Evolutionary conservation across 2,113 vertebrate genomes (phyloP).

Genomic region (Athene noctua): DNA sequence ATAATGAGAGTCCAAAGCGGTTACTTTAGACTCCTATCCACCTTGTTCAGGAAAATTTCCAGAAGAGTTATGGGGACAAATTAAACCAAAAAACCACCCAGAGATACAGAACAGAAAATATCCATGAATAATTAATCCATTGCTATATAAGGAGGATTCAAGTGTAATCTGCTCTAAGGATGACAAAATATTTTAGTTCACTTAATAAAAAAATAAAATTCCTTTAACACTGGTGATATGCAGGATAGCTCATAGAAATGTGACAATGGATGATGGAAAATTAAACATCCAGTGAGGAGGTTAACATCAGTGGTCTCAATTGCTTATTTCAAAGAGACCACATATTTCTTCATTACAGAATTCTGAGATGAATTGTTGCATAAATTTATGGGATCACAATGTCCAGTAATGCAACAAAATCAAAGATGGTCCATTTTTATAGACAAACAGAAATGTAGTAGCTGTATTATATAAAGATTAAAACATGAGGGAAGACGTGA

Average conservation of each 20-base stretch:
- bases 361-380: neutral
- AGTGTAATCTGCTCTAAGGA: neutral
- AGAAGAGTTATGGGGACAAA: neutral
- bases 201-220: neutral
- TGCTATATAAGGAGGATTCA: neutral
- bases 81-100: neutral
- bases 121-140: neutral
- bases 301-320: neutral
- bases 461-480: neutral
- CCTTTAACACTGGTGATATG: neutral
- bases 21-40: neutral
- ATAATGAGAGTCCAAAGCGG: neutral
- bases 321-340: neutral
- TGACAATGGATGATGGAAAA: neutral
- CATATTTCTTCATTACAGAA: neutral
- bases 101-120: neutral
- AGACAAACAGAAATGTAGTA: neutral
- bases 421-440: neutral
- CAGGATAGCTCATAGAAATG: neutral
- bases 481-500: neutral
- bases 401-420: neutral
- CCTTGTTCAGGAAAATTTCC: neutral
- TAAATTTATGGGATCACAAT: neutral
- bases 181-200: neutral
- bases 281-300: neutral